Conservation (phyloP, 1,140 invertebrate species). For the Diabrotica virgifera region DNA sequence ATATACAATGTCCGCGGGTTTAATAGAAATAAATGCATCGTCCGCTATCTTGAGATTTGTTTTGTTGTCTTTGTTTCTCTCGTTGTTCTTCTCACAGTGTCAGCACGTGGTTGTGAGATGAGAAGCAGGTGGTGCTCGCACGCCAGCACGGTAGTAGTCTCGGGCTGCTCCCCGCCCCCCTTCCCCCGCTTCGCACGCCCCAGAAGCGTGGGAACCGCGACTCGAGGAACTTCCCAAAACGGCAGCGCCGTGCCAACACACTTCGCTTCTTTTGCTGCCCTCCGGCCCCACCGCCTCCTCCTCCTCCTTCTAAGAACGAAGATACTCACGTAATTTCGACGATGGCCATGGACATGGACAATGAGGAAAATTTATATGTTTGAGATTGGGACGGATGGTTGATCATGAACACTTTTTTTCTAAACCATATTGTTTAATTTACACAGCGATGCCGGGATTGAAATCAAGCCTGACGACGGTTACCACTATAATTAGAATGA, state of each 20-base stretch:
- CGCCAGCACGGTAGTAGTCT: conserved; percentile 22
- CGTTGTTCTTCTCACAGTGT: conserved; percentile 23
- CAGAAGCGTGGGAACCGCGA: conserved; percentile 43
- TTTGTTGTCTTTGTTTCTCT: neutral
- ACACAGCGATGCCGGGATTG: no score
- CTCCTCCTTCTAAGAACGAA: neutral
- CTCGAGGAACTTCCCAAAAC: conserved; percentile 43
- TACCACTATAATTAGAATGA: no score
- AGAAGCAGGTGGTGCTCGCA: conserved; percentile 35
- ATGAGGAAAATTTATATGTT: neutral
- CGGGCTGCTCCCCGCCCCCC: no score
- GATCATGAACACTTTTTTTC: no score
- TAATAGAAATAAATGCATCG: no score
- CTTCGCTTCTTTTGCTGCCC: neutral
- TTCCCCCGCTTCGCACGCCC: conserved; percentile 30
- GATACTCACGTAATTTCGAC: neutral
- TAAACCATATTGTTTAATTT: no score
- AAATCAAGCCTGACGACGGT: no score
- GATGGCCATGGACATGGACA: neutral
- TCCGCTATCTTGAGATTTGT: neutral
- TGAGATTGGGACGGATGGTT: no score
- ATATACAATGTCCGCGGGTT: no score
- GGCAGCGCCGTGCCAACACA: conserved; percentile 28
- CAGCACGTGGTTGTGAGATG: conserved; percentile 30
- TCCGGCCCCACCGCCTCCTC: no score